A percentile compares a stretch with the other conserved stretches of the same genome.
Conservation (phyloP, 2,888 invertebrate genomes). For the Protodeltote pygarga region DNA sequence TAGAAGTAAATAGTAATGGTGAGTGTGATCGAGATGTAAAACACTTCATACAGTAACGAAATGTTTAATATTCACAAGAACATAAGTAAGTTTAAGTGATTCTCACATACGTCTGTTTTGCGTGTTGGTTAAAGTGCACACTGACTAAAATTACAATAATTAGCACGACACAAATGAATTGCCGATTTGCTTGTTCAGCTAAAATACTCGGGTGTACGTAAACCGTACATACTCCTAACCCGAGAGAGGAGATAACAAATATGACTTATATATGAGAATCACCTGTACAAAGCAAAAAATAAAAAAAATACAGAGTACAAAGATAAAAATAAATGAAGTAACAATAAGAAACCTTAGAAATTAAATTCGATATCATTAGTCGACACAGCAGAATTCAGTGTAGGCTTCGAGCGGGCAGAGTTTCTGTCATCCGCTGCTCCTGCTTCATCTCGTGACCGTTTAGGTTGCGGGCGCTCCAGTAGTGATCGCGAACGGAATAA, state of each 20-base stretch:
- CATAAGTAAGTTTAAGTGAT: not conserved
- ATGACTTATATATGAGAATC: not conserved
- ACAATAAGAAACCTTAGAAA: not conserved
- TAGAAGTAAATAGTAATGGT: not conserved
- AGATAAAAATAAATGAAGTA: not conserved
- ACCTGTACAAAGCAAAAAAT: not conserved
- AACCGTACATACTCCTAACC: conserved; percentile 1
- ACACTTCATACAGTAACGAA: not conserved
- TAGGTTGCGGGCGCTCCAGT: not conserved
- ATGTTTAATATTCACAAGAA: not conserved
- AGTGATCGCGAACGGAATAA: not conserved
- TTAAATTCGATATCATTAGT: not conserved
- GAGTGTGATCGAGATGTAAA: not conserved
- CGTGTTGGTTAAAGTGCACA: not conserved
- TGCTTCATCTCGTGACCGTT: not conserved
- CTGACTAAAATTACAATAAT: not conserved
- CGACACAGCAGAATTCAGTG: not conserved
- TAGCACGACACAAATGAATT: not conserved
- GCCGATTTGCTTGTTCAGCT: not conserved
- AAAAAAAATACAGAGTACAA: not conserved
- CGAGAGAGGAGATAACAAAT: not conserved
- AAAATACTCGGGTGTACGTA: not conserved
- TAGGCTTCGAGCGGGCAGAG: not conserved
- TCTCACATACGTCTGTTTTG: not conserved
- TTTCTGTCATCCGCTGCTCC: not conserved